phyloP scores from a whole-genome alignment of 2,113 vertebrate species.

The Peromyscus leucopus region DNA sequence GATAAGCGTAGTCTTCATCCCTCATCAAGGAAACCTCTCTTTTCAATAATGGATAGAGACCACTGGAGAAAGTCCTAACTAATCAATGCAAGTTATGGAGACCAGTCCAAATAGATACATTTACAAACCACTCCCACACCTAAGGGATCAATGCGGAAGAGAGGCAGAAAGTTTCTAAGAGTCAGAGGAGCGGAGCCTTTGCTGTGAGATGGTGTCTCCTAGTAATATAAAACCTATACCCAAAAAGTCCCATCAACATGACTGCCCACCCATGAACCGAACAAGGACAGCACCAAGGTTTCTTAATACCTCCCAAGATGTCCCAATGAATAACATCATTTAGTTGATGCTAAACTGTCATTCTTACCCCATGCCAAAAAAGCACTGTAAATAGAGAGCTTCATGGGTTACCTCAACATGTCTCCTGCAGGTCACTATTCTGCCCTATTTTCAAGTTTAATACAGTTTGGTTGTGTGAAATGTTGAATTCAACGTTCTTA shows the following conservation, averaged over 20 bases:
- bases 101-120: neutral
- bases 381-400: neutral
- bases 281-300: neutral
- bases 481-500: constrained; percentile 73
- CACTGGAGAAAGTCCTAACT: neutral
- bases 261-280: neutral
- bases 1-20: neutral
- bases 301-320: neutral
- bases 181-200: neutral
- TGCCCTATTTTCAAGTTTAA: constrained; percentile 81
- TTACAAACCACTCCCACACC: neutral
- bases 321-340: neutral
- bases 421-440: constrained; percentile 65
- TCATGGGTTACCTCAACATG: constrained; percentile 64
- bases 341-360: neutral
- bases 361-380: constrained; percentile 64
- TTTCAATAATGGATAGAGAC: neutral
- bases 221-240: neutral
- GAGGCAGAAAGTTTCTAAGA: neutral
- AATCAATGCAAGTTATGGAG: neutral
- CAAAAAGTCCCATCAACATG: neutral
- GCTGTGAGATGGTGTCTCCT: neutral
- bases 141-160: neutral
- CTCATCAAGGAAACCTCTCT: neutral
- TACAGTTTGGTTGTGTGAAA: constrained; percentile 81